Evolutionary conservation across 37 sponge, comb jelly and placozoan species (phyloP).

Genomic region (Ephydatia muelleri): DNA sequence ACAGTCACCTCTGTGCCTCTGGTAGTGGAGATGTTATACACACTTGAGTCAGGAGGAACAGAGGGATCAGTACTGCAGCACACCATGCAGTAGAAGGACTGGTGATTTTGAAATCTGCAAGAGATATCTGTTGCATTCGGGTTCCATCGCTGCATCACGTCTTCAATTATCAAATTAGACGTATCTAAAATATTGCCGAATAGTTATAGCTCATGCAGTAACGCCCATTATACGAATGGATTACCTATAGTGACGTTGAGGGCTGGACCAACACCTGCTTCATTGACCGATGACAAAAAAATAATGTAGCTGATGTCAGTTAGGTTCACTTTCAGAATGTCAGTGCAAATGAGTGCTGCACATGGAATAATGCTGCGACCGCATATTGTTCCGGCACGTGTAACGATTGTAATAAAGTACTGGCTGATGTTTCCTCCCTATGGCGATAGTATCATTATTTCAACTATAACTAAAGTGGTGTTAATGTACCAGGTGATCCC

Average conservation of each 20-base stretch:
- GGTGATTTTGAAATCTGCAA: background rate
- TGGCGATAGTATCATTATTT: too few species aligned
- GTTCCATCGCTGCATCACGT: background rate
- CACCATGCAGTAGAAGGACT: background rate
- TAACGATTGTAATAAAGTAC: background rate
- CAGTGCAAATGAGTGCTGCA: background rate
- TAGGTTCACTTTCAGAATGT: background rate
- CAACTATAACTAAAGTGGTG: background rate
- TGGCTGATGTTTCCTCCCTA: background rate
- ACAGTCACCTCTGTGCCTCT: background rate
- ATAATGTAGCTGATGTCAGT: background rate
- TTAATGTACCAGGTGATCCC: background rate
- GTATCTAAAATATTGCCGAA: background rate
- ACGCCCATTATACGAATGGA: too few species aligned
- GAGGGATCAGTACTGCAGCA: background rate
- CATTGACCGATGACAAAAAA: background rate
- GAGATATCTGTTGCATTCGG: background rate
- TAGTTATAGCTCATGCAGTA: background rate
- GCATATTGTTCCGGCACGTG: background rate
- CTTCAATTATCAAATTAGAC: background rate
- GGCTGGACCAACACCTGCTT: background rate
- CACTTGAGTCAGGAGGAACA: background rate
- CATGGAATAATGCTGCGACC: background rate
- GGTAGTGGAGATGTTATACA: background rate
- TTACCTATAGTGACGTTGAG: background rate